Evolutionary conservation across 2,888 invertebrate species (phyloP).

Genomic region (Antheraea yamamai): DNA sequence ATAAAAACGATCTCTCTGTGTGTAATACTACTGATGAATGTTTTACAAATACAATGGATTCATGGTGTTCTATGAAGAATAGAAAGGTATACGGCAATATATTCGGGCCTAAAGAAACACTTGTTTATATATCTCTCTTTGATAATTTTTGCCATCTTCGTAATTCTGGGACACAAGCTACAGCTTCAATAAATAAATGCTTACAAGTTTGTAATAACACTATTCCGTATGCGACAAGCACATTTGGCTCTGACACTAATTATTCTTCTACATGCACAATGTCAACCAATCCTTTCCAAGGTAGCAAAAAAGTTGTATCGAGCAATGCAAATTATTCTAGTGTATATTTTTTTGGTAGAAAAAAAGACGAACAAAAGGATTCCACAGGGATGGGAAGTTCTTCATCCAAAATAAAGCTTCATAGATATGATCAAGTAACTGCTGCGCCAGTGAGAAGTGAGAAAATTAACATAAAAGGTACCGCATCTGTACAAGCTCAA

Average conservation of each 20-base stretch:
- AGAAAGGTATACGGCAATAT: conserved; percentile 5
- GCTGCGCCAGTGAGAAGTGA: conserved; percentile 29
- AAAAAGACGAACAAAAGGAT: conserved; percentile 40
- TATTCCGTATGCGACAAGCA: conserved; percentile 23
- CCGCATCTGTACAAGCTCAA: conserved; percentile 33
- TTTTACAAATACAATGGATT: background rate
- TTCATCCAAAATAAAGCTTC: conserved; percentile 31
- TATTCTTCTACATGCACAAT: conserved; percentile 39
- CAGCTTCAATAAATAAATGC: conserved; percentile 72
- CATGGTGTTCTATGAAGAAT: conserved; percentile 6
- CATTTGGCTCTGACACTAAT: conserved; percentile 32
- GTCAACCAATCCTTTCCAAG: conserved; percentile 32
- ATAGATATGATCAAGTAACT: conserved; percentile 26
- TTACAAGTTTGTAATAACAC: conserved; percentile 52
- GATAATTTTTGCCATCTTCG: conserved; percentile 44
- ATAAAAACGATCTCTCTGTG: conserved; percentile 43
- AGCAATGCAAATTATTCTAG: conserved; percentile 45
- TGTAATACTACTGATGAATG: conserved; percentile 33
- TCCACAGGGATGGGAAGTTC: conserved; percentile 60
- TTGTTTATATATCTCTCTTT: conserved; percentile 63
- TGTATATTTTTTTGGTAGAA: conserved; percentile 62
- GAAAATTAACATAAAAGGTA: conserved; percentile 30
- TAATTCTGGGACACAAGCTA: conserved; percentile 68
- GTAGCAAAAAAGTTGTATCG: conserved; percentile 27
- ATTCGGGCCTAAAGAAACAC: conserved; percentile 41